phyloP scores from a whole-genome alignment of 2,797 vertebrate genomes.

The Hemitrygon akajei region DNA sequence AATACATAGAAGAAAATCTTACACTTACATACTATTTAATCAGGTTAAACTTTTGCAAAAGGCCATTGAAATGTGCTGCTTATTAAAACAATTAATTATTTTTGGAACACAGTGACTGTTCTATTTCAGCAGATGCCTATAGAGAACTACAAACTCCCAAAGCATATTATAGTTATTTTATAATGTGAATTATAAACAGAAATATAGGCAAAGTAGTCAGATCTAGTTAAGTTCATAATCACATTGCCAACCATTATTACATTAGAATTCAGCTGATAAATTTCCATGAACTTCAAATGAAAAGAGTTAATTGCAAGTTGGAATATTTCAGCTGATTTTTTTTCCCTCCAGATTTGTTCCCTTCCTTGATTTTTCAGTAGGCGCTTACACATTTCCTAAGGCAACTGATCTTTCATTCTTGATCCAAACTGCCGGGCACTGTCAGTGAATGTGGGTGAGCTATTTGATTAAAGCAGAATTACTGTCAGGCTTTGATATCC shows the following conservation, averaged over 20 bases:
- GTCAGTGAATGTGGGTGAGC: not conserved
- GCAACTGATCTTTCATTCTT: not conserved
- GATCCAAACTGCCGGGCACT: not conserved
- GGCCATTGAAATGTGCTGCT: not conserved
- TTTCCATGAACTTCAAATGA: not conserved
- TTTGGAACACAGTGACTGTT: not conserved
- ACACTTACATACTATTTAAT: not conserved
- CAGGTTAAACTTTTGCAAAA: not conserved
- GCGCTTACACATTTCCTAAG: not conserved
- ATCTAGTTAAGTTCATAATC: not conserved
- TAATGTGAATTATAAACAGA: not conserved
- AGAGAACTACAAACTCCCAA: not conserved
- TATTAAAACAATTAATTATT: slow-evolving; percentile 18
- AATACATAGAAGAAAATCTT: not conserved
- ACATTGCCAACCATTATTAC: not conserved
- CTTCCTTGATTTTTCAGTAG: too few relatives aligned
- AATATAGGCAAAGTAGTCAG: not conserved
- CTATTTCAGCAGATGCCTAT: not conserved
- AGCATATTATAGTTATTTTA: too few relatives aligned
- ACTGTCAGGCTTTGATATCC: not conserved
- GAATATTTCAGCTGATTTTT: not conserved
- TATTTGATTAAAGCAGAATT: not conserved
- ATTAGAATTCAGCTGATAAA: not conserved
- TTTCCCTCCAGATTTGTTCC: not conserved
- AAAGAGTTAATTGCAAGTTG: not conserved